A percentile compares a stretch with the other conserved stretches of the same genome.
Conservation (phyloP, 2,113 vertebrate genomes). For the Ammodytes dubius region DNA sequence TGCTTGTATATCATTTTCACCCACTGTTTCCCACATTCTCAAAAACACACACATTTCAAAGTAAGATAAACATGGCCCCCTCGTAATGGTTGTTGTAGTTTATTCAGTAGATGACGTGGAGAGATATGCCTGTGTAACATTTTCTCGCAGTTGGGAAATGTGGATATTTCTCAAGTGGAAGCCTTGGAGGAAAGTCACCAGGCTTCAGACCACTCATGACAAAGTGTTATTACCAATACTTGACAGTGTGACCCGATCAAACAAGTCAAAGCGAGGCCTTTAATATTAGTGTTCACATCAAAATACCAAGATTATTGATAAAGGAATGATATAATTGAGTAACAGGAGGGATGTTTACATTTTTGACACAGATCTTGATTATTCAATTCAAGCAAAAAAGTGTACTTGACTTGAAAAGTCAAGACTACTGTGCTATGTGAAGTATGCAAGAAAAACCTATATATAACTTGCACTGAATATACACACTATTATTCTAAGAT, state of each 20-base stretch:
- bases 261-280: neutral
- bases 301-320: neutral
- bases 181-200: constrained; percentile 24
- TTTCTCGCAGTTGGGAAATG: constrained; percentile 43
- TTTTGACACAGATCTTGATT: neutral
- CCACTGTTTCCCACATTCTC: constrained; percentile 35
- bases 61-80: constrained; percentile 62
- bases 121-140: constrained; percentile 11
- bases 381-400: neutral
- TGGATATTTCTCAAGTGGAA: constrained; percentile 39
- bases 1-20: constrained; percentile 54
- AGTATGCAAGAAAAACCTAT: neutral
- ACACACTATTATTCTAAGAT: neutral
- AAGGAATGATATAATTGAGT: neutral
- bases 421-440: neutral
- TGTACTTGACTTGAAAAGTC: neutral
- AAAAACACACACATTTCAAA: constrained; percentile 21
- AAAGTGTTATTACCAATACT: neutral
- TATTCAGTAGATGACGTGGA: constrained; percentile 52
- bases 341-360: neutral
- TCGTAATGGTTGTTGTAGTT: constrained; percentile 23
- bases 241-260: neutral
- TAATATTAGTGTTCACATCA: too few species aligned
- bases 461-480: neutral
- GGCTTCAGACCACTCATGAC: neutral